These are phyloP conservation scores for Hyla sarda DNA, from an alignment of 2,113 vertebrate genomes.

Conservation along the genomic window DNA sequence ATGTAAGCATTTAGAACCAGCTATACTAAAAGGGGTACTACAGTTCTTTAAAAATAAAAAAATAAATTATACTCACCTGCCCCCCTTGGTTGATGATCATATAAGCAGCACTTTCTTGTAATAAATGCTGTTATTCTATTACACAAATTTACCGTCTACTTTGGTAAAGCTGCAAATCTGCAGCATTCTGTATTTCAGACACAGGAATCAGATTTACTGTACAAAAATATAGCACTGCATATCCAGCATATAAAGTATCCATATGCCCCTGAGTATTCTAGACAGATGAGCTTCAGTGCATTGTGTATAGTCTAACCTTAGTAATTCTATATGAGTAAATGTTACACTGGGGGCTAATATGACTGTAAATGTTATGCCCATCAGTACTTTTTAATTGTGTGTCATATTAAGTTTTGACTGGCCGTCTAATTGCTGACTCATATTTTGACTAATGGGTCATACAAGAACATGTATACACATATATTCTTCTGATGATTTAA, in stretches of 20 bases:
- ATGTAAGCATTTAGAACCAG: too few species aligned
- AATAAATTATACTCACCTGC: too few species aligned
- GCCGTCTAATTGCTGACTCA: conserved; percentile 11
- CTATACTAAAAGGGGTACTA: too few species aligned
- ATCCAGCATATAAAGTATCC: not conserved
- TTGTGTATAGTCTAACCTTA: not conserved
- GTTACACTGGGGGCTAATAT: not conserved
- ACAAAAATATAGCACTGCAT: not conserved
- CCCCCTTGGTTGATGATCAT: not conserved
- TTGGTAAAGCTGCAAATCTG: not conserved
- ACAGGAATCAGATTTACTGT: not conserved
- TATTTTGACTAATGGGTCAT: conserved; percentile 44
- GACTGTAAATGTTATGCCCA: conserved; percentile 20
- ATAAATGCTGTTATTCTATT: not conserved
- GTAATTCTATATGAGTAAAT: not conserved
- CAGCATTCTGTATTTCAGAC: not conserved
- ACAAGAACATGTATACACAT: conserved; percentile 13
- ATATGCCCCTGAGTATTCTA: not conserved
- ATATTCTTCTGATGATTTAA: conserved; percentile 22
- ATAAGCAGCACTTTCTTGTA: not conserved
- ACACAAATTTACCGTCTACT: not conserved
- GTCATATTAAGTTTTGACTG: conserved; percentile 3
- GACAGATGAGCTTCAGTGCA: not conserved
- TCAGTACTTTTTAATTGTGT: conserved; percentile 17
- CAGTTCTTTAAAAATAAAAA: too few species aligned